phyloP scores from a whole-genome alignment of 2,888 invertebrate genomes.

The Callyntrura sp. region DNA sequence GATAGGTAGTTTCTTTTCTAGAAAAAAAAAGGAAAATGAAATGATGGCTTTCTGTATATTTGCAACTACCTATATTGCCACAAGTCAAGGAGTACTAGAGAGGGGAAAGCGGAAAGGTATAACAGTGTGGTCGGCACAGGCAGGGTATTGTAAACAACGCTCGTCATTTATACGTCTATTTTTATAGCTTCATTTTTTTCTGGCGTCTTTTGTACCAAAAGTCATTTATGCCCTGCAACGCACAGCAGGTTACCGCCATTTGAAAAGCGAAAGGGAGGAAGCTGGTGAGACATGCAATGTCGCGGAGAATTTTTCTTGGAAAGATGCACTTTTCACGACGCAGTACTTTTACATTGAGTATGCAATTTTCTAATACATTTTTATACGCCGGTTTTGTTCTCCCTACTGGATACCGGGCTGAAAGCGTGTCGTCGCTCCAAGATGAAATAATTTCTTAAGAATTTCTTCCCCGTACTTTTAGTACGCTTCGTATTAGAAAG shows the following conservation, averaged over 20 bases:
- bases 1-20: slow-evolving; percentile 33
- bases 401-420: neutral
- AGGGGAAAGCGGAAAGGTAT: neutral
- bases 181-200: slow-evolving; percentile 26
- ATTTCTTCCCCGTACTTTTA: neutral
- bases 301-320: neutral
- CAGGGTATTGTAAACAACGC: slow-evolving; percentile 29
- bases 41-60: slow-evolving; percentile 3
- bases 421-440: neutral
- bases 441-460: neutral
- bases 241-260: slow-evolving; percentile 67
- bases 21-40: slow-evolving; percentile 35
- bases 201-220: slow-evolving; percentile 48
- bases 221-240: slow-evolving; percentile 69
- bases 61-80: neutral
- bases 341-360: neutral
- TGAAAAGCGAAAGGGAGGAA: slow-evolving; percentile 50
- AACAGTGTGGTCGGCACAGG: neutral
- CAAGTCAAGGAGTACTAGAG: neutral
- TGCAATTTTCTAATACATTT: slow-evolving; percentile 5
- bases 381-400: neutral
- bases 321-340: slow-evolving; percentile 28
- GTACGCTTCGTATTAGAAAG: neutral
- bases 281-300: slow-evolving; percentile 23
- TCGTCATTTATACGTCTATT: slow-evolving; percentile 1